A percentile compares a stretch with the other conserved stretches of the same genome.
phyloP scores from a whole-genome alignment of 2,888 invertebrate genomes.

The Watsonalla cultraria region DNA sequence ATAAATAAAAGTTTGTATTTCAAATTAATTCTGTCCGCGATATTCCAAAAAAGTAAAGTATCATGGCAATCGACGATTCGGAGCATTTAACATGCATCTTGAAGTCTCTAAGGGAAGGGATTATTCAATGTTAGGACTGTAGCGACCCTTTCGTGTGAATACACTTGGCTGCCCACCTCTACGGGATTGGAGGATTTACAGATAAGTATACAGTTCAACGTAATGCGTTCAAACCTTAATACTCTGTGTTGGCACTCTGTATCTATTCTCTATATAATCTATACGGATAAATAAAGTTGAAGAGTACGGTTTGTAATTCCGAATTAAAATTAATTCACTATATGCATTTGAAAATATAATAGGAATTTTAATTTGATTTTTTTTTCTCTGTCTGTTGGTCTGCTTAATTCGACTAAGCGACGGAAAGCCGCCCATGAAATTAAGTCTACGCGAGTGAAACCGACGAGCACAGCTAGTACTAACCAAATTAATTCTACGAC shows the following conservation, averaged over 20 bases:
- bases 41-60: not conserved
- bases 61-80: not conserved
- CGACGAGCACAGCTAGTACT: no score
- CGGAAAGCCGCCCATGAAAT: no score
- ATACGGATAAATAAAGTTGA: no score
- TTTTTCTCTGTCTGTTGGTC: no score
- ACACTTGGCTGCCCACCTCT: constrained; percentile 41
- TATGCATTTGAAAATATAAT: no score
- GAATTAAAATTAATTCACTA: no score
- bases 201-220: constrained; percentile 46
- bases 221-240: constrained; percentile 35
- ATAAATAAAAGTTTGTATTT: no score
- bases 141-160: constrained; percentile 51
- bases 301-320: not conserved
- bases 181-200: constrained; percentile 41
- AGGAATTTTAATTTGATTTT: no score
- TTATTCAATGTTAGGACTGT: constrained; percentile 44
- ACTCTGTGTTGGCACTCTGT: constrained; percentile 11
- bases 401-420: no score
- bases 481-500: no score
- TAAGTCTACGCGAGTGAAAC: no score
- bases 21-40: no score
- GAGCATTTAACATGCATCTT: constrained; percentile 2
- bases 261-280: not conserved
- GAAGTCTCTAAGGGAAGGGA: constrained; percentile 31